These are phyloP conservation scores for Pyxicephalus adspersus DNA, from an alignment of 2,113 vertebrate species.

Conservation along the genomic window DNA sequence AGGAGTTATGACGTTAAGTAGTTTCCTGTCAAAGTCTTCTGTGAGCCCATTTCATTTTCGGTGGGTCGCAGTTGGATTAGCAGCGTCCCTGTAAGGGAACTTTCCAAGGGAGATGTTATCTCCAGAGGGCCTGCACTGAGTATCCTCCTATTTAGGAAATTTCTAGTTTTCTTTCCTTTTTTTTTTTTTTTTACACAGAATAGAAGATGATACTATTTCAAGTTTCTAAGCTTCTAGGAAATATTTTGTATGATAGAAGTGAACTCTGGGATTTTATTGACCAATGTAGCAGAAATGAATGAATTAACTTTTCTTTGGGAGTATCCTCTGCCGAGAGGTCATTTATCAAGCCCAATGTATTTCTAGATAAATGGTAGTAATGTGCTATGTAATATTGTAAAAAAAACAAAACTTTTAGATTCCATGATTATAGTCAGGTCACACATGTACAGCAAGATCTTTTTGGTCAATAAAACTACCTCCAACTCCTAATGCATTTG, in stretches of 20 bases:
- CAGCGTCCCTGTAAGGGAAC: not conserved
- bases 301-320: too few relatives aligned
- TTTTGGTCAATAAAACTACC: too few relatives aligned
- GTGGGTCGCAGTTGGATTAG: not conserved
- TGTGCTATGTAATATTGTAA: too few relatives aligned
- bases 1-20: conserved; percentile 25
- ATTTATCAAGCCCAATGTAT: too few relatives aligned
- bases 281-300: not conserved
- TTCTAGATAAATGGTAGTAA: too few relatives aligned
- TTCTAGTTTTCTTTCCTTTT: not conserved
- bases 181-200: too few relatives aligned
- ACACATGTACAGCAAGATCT: too few relatives aligned
- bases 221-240: not conserved
- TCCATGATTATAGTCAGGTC: too few relatives aligned
- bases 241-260: not conserved
- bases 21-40: conserved; percentile 24
- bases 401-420: too few relatives aligned
- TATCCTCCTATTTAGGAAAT: not conserved
- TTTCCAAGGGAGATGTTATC: not conserved
- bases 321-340: too few relatives aligned
- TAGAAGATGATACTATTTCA: not conserved
- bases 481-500: too few relatives aligned
- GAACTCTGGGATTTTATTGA: not conserved
- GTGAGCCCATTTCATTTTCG: not conserved
- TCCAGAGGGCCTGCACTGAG: not conserved